These are phyloP conservation scores for Orthosia cruda DNA, from an alignment of 2,888 invertebrate genomes.

Conservation along the genomic window DNA sequence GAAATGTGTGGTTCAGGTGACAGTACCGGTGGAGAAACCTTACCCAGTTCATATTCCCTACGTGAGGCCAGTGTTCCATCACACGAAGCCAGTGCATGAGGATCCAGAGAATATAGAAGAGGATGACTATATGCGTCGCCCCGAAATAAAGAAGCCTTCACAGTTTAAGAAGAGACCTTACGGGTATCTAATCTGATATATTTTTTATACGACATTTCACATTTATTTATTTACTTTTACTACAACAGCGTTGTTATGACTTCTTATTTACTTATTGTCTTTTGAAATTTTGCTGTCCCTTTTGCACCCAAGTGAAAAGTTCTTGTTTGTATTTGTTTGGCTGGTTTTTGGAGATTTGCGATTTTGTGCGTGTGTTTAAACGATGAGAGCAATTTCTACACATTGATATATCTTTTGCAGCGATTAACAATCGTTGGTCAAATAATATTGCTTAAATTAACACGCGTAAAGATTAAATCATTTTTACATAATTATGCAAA, in stretches of 20 bases:
- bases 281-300: not conserved
- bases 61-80: slow-evolving; percentile 91
- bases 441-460: slow-evolving; percentile 34
- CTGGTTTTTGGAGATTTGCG: not conserved
- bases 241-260: not conserved
- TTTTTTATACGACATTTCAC: not conserved
- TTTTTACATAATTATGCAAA: slow-evolving; percentile 63
- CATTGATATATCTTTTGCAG: not conserved
- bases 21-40: slow-evolving; percentile 94
- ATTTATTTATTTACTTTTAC: not conserved
- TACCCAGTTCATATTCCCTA: slow-evolving; percentile 94
- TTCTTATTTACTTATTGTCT: not conserved
- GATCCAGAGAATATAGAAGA: slow-evolving; percentile 79
- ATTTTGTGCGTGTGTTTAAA: slow-evolving; percentile 8
- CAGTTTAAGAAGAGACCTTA: slow-evolving; percentile 82
- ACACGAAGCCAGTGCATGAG: slow-evolving; percentile 82
- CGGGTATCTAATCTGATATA: slow-evolving; percentile 73
- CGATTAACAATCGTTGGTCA: slow-evolving; percentile 15
- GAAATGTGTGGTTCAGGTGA: slow-evolving; percentile 84
- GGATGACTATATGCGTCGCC: slow-evolving; percentile 82
- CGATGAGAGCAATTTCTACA: slow-evolving; percentile 13
- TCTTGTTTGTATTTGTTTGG: not conserved
- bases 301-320: not conserved
- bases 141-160: slow-evolving; percentile 78
- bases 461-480: slow-evolving; percentile 60